Evolutionary conservation across 2,113 vertebrate species (phyloP), one percentile per base, ranked within the genome.

Genomic region (Xiphophorus hellerii): DNA sequence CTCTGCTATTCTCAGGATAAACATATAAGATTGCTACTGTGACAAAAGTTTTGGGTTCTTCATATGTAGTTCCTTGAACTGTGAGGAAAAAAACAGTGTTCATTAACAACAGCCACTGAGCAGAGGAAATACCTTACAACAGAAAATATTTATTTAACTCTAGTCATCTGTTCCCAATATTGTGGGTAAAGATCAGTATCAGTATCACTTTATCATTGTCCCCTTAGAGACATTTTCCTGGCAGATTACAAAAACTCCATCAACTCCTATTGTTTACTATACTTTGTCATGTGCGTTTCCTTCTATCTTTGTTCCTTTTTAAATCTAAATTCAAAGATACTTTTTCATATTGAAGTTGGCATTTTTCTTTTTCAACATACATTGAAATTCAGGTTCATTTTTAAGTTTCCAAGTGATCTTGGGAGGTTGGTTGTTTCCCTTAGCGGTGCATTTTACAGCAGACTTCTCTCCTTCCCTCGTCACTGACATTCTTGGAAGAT

Each of bases 341-440:
- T 0, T 58, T 58, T 58, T n/a, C 17, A n/a, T 3, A 9, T n/a
- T 58, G 2, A 31, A 68, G 12, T 33, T 61, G 5, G 44, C 9
- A 35, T 6, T 9, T 31, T 73, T 72, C 64, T 17, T 51, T 73
- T 28, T 2, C 27, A 72, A 83, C 90, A 90, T 80, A 95, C 95
- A 71, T 25, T 74, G 8, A 76, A 94, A 61, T 80, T 94, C 92
- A 44, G 93, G 64, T 11, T 72, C 85, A 20, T 72, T 30, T 28
- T 86, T 58, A 8, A 95, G 4, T 20, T 77, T 62, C 94, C 94
- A 95, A 35, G 66, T 91, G 35, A 95, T 89, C 77, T 78, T 63
- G 1, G 93, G 92, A 39, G 82, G 80, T 9, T 69, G 8, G 37
- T 68, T 30, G 58, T 84, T 94, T 25, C 74, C 93, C 25, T 76